phyloP scores from a whole-genome alignment of 2,888 invertebrate genomes.

The Neoascia interrupta region DNA sequence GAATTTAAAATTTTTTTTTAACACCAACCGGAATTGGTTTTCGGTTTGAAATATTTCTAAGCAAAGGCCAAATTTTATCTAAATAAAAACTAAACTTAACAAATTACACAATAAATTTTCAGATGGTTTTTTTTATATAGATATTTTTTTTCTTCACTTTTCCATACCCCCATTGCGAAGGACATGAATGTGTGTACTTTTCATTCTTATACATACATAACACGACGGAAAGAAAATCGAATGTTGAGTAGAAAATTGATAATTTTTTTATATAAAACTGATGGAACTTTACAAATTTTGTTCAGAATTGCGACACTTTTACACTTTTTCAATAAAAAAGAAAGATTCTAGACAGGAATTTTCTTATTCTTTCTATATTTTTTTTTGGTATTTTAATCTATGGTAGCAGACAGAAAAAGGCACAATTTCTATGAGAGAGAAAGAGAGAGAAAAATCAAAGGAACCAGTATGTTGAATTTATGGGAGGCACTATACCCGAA shows the following conservation, averaged over 20 bases:
- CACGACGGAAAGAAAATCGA: conserved; percentile 60
- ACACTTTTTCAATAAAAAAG: conserved; percentile 34
- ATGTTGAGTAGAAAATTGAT: conserved; percentile 48
- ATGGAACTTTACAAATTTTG: conserved; percentile 6
- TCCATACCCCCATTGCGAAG: conserved; percentile 61
- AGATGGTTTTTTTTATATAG: no score
- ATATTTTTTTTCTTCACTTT: conserved; percentile 35
- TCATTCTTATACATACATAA: conserved; percentile 67
- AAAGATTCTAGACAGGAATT: no score
- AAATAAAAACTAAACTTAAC: not conserved
- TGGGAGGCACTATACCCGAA: conserved; percentile 75
- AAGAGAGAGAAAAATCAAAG: conserved; percentile 58
- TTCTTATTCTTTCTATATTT: conserved; percentile 5
- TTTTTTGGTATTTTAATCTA: conserved; percentile 2
- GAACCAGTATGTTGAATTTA: conserved; percentile 56
- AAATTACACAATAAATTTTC: conserved; percentile 66
- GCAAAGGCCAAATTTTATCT: no score
- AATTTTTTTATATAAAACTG: conserved; percentile 31
- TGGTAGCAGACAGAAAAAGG: conserved; percentile 28
- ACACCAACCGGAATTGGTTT: no score
- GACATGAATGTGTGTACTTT: conserved; percentile 67
- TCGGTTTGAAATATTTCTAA: no score
- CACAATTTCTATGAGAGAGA: conserved; percentile 50
- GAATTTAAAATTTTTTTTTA: no score
- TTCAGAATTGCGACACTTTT: conserved; percentile 15